Conservation (phyloP, 2,888 invertebrate genomes). For the Hedya salicella region DNA sequence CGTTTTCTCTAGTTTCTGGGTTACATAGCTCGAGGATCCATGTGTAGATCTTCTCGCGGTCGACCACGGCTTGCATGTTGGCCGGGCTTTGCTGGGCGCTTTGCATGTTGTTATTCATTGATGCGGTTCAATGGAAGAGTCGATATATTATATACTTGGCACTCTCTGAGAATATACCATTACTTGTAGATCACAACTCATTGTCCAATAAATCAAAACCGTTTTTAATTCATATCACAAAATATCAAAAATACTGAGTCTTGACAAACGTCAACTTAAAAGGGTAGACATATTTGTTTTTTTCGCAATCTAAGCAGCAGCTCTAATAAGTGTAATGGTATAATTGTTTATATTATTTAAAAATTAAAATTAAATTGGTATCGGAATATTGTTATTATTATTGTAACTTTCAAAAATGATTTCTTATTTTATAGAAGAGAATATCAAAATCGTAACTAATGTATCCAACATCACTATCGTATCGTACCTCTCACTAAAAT, state of each 20-base stretch:
- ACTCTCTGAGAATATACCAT: slow-evolving; percentile 28
- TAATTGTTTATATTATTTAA: no score
- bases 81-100: slow-evolving; percentile 92
- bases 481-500: no score
- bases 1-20: slow-evolving; percentile 97
- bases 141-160: slow-evolving; percentile 33
- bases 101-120: slow-evolving; percentile 86
- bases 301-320: neutral
- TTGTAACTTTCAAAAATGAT: no score
- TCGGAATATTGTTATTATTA: no score
- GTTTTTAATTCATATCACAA: slow-evolving; percentile 40
- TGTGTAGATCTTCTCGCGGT: slow-evolving; percentile 95
- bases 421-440: no score
- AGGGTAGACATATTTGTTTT: slow-evolving; percentile 38
- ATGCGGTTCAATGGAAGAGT: slow-evolving; percentile 46
- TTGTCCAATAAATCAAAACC: slow-evolving; percentile 37
- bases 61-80: slow-evolving; percentile 88
- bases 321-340: no score
- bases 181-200: slow-evolving; percentile 38
- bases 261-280: slow-evolving; percentile 41
- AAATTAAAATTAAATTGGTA: no score
- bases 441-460: no score
- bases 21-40: slow-evolving; percentile 97
- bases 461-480: no score
- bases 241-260: slow-evolving; percentile 40